Conservation (phyloP, 2,797 vertebrate species). For the Uromys caudimaculatus region DNA sequence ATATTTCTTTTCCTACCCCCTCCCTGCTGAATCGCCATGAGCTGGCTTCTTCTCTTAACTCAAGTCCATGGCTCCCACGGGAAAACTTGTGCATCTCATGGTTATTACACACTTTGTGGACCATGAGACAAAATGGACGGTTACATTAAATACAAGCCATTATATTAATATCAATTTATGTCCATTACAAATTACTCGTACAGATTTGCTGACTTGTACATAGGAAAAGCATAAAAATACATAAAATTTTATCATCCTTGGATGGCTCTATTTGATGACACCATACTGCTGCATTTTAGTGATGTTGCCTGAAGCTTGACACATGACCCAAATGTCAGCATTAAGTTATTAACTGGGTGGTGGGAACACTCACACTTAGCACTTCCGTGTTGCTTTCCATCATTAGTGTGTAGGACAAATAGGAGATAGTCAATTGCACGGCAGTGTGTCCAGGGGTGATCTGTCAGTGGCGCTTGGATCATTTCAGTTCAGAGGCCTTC, state of each 20-base stretch:
- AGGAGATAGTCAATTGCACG: conserved; percentile 72
- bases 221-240: conserved; percentile 81
- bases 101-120: conserved; percentile 71
- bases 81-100: conserved; percentile 21
- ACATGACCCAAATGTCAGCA: conserved; percentile 77
- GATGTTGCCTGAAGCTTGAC: conserved; percentile 71
- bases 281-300: conserved; percentile 56
- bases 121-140: conserved; percentile 72
- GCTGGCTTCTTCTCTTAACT: conserved; percentile 16
- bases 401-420: conserved; percentile 70
- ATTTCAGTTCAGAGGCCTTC: conserved; percentile 75
- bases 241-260: conserved; percentile 82
- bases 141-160: conserved; percentile 74
- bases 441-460: conserved; percentile 60
- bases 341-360: conserved; percentile 79
- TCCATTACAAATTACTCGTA: conserved; percentile 79
- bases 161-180: conserved; percentile 84
- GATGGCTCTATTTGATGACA: conserved; percentile 24
- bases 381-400: conserved; percentile 69
- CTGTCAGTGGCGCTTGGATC: conserved; percentile 65
- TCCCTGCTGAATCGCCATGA: background rate
- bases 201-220: conserved; percentile 85
- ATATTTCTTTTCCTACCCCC: background rate
- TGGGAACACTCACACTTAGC: conserved; percentile 70
- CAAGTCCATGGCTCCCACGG: background rate